Base-by-base conservation (phyloP, 2,888 invertebrate genomes). In the Phyto melanocephala region DNA sequence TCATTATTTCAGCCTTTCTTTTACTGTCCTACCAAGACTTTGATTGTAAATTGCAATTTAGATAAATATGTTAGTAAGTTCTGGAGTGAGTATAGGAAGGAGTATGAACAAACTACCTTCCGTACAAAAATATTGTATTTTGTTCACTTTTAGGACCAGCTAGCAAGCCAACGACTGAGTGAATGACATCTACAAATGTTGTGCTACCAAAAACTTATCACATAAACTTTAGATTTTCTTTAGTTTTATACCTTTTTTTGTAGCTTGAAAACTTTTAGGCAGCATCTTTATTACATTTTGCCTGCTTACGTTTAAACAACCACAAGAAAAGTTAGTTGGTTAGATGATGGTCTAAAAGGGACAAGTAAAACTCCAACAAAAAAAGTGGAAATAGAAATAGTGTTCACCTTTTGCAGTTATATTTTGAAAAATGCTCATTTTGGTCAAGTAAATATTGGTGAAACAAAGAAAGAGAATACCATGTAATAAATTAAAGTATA, bases 41-140 rank as follows among this genome's bases (percentile, higher is more conserved):
- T 68, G 80, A 68, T 80, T 68, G 68, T 80, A 80, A 80, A 80
- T 80, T 80, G 80, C 74, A 80, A 80, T 80, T 80, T 80, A 62
- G 80, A 74, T 80, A 80, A 80, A 74, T 72, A 28, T 24, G 52
- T 52, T 13, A 4, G 24, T 42, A 15, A 20, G 8, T 40, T 20
- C 24, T 20, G 17, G 10, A 24, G n/a, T 24, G n/a, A 15, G 28
- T 45, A 45, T 24, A 4, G n/a, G n/a, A n/a, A n/a, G n/a, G n/a
- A n/a, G n/a, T 28, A 11, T 35, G 6, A 22, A 37, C 37, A 24
- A 45, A 45, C 45, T 10, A 8, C 45, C 45, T n/a, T 45, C 17
- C 15, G 15, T 15, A 5, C 45, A 45, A 5, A 45, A 15, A 2
- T 8, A 15, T 40, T 40, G 28, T 28, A 28, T 40, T 13, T 15